Evolutionary conservation across 2,888 invertebrate genomes (phyloP).

Genomic region (Scaptomyza caliginosa): DNA sequence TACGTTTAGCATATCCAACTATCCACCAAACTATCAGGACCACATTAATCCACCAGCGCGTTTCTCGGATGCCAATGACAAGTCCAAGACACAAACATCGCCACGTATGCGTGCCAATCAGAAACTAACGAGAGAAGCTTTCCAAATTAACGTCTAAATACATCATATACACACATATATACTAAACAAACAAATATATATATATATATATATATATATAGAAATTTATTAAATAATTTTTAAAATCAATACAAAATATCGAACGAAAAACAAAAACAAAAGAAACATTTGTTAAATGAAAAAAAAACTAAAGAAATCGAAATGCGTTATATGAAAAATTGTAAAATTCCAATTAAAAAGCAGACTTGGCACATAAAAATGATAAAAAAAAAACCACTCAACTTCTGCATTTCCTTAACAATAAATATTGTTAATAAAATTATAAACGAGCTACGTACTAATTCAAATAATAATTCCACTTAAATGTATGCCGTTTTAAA

Average conservation of each 20-base stretch:
- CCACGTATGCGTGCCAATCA: slow-evolving; percentile 85
- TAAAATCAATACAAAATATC: slow-evolving; percentile 24
- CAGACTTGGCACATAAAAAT: slow-evolving; percentile 26
- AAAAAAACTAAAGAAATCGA: slow-evolving; percentile 13
- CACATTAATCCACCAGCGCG: slow-evolving; percentile 94
- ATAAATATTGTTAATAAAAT: slow-evolving; percentile 41
- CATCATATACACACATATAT: no score
- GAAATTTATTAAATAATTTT: slow-evolving; percentile 9
- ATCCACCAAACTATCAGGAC: slow-evolving; percentile 91
- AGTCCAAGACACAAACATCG: slow-evolving; percentile 84
- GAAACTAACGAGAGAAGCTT: slow-evolving; percentile 88
- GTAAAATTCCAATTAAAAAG: slow-evolving; percentile 42
- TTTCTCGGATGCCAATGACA: slow-evolving; percentile 89
- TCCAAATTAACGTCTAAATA: slow-evolving; percentile 91
- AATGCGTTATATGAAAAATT: slow-evolving; percentile 45
- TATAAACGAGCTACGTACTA: slow-evolving; percentile 29
- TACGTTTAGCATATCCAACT: slow-evolving; percentile 89
- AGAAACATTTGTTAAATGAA: slow-evolving; percentile 34
- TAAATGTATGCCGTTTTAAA: slow-evolving; percentile 27
- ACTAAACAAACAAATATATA: no score
- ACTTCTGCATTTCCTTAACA: slow-evolving; percentile 51
- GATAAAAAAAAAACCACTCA: slow-evolving; percentile 17
- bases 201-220: slow-evolving; percentile 18
- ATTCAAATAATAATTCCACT: slow-evolving; percentile 25
- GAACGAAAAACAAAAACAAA: slow-evolving; percentile 11